These are phyloP conservation scores for Drosophila maculinotata DNA, from an alignment of 2,888 invertebrate genomes.

Conservation along the genomic window DNA sequence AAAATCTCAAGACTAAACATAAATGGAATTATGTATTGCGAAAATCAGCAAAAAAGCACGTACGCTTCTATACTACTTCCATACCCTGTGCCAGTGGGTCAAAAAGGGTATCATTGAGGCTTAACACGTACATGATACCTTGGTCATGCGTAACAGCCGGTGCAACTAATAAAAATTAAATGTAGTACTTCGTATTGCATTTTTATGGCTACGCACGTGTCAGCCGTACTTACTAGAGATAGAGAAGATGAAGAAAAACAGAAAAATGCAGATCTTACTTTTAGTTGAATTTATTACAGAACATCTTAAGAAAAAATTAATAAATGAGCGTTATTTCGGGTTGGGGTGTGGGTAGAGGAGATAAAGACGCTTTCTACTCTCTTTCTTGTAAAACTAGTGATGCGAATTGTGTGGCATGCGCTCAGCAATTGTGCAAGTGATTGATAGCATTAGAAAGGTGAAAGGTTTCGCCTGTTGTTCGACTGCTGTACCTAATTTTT, in stretches of 20 bases:
- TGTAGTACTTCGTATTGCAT: no score
- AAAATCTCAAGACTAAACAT: slow-evolving; percentile 26
- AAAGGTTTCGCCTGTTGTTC: slow-evolving; percentile 36
- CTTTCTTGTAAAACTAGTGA: slow-evolving; percentile 18
- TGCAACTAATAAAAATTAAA: no score
- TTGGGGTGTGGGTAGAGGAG: no score
- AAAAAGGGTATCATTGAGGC: background rate
- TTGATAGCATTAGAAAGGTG: slow-evolving; percentile 58
- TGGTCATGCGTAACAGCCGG: no score
- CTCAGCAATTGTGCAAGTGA: slow-evolving; percentile 30
- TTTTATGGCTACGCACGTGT: no score
- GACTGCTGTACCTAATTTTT: slow-evolving; percentile 13
- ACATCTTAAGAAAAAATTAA: no score
- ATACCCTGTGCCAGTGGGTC: background rate
- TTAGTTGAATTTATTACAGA: no score
- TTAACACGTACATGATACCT: background rate
- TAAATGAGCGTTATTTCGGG: no score
- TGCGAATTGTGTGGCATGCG: slow-evolving; percentile 32
- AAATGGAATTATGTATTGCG: slow-evolving; percentile 18
- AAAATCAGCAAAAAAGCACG: slow-evolving; percentile 38
- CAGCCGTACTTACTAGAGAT: no score
- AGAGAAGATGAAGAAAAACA: background rate
- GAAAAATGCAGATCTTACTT: no score
- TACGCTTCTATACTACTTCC: slow-evolving; percentile 8
- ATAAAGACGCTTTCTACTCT: no score